These are phyloP conservation scores for Machimus rusticus DNA, from an alignment of 2,888 invertebrate genomes.

Conservation along the genomic window DNA sequence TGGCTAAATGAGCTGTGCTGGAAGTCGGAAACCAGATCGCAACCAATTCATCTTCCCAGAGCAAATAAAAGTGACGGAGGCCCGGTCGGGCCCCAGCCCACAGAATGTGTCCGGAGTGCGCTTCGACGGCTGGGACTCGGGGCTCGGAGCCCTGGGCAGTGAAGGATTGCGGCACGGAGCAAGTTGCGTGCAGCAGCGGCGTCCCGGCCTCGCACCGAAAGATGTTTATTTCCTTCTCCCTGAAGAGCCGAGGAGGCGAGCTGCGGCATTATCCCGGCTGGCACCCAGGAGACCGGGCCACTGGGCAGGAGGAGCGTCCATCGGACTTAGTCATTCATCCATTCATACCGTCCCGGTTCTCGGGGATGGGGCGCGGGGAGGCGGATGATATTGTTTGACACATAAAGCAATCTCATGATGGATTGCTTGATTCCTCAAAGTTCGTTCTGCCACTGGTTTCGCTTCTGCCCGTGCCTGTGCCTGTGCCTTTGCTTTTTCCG, in stretches of 20 bases:
- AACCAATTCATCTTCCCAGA: slow-evolving; percentile 44
- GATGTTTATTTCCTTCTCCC: slow-evolving; percentile 4
- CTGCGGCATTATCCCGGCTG: background rate
- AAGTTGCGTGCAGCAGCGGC: background rate
- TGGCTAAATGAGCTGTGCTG: slow-evolving; percentile 41
- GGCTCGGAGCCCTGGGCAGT: background rate
- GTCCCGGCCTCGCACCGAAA: background rate
- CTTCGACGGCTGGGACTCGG: background rate
- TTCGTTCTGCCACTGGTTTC: background rate
- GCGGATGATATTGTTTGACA: slow-evolving; percentile 47
- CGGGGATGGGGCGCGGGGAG: background rate
- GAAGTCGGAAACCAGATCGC: slow-evolving; percentile 21
- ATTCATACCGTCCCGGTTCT: slow-evolving; percentile 44
- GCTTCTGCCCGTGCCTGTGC: too few relatives aligned
- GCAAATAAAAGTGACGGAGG: background rate
- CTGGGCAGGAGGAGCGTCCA: slow-evolving; percentile 5
- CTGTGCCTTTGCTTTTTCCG: background rate
- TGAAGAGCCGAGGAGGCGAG: background rate
- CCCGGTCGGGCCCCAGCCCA: background rate
- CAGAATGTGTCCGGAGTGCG: background rate
- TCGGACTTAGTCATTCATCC: slow-evolving; percentile 43
- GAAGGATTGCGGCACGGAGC: slow-evolving; percentile 10
- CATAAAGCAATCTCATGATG: slow-evolving; percentile 49
- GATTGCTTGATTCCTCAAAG: slow-evolving; percentile 45
- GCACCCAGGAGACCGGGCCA: slow-evolving; percentile 26